These are phyloP conservation scores for Nannoperca obscura DNA, from an alignment of 2,797 vertebrate species.

Conservation along the genomic window DNA sequence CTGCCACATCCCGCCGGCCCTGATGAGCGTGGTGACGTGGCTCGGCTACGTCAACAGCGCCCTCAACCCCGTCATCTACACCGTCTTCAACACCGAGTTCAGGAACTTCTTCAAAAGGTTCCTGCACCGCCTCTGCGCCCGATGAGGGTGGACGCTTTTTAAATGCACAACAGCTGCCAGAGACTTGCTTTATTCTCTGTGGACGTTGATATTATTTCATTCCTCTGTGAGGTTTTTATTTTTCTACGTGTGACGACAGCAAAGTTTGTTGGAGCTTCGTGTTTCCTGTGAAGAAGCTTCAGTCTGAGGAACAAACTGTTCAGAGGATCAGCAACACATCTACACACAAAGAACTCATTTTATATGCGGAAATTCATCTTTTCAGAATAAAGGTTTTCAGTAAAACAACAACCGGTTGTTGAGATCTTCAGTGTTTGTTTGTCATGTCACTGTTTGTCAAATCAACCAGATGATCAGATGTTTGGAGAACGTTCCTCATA, in stretches of 20 bases:
- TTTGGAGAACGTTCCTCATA: too few relatives aligned
- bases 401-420: background rate
- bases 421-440: too few relatives aligned
- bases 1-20: constrained; percentile 85
- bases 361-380: constrained; percentile 59
- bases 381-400: constrained; percentile 75
- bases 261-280: constrained; percentile 57
- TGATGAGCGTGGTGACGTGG: constrained; percentile 96
- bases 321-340: constrained; percentile 22
- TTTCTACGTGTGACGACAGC: constrained; percentile 58
- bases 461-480: too few relatives aligned
- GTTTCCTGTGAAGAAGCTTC: constrained; percentile 37
- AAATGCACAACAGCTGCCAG: constrained; percentile 23
- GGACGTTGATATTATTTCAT: constrained; percentile 26
- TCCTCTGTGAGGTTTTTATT: constrained; percentile 57
- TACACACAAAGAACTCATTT: constrained; percentile 47
- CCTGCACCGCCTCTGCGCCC: constrained; percentile 80
- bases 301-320: constrained; percentile 28
- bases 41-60: constrained; percentile 97
- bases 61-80: constrained; percentile 96
- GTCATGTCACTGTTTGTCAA: too few relatives aligned
- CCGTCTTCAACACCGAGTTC: constrained; percentile 94
- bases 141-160: background rate
- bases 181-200: constrained; percentile 27
- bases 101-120: constrained; percentile 92